phyloP scores from a whole-genome alignment of 2,113 vertebrate species.

The Bufo gargarizans region DNA sequence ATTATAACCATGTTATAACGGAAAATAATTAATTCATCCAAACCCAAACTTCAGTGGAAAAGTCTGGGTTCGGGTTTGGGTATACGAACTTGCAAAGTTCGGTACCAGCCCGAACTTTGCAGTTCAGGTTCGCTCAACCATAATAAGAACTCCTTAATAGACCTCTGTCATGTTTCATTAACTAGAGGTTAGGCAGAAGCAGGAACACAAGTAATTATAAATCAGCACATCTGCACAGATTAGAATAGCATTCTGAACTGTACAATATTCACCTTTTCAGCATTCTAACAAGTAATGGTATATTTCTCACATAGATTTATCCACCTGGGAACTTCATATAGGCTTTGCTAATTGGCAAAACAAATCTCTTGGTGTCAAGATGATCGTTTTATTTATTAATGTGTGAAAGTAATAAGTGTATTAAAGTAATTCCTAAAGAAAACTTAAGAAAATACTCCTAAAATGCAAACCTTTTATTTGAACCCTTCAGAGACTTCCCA shows the following conservation, averaged over 20 bases:
- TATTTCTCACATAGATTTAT: constrained; percentile 28
- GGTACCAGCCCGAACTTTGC: too few species aligned
- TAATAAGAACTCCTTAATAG: not conserved
- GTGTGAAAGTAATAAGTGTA: constrained; percentile 16
- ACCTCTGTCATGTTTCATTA: constrained; percentile 10
- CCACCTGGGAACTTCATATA: constrained; percentile 30
- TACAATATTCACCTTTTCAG: constrained; percentile 38
- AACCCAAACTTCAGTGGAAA: too few species aligned
- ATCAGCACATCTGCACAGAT: constrained; percentile 20
- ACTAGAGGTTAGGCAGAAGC: constrained; percentile 11
- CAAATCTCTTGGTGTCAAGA: constrained; percentile 41
- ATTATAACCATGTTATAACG: too few species aligned
- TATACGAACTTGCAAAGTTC: too few species aligned
- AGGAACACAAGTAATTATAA: constrained; percentile 2
- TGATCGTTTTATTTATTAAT: constrained; percentile 54
- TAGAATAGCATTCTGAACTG: not conserved
- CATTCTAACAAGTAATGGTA: constrained; percentile 27
- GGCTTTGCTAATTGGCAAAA: constrained; percentile 52
- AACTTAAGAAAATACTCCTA: constrained; percentile 14
- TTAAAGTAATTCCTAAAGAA: constrained; percentile 17
- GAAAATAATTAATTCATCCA: too few species aligned
- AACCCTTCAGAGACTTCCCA: not conserved
- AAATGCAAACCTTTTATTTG: not conserved
- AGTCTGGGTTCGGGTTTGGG: too few species aligned
- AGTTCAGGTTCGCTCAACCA: too few species aligned